phyloP scores from a whole-genome alignment of 92 coral and sea anemone species.

The Virgularia gustaviana region DNA sequence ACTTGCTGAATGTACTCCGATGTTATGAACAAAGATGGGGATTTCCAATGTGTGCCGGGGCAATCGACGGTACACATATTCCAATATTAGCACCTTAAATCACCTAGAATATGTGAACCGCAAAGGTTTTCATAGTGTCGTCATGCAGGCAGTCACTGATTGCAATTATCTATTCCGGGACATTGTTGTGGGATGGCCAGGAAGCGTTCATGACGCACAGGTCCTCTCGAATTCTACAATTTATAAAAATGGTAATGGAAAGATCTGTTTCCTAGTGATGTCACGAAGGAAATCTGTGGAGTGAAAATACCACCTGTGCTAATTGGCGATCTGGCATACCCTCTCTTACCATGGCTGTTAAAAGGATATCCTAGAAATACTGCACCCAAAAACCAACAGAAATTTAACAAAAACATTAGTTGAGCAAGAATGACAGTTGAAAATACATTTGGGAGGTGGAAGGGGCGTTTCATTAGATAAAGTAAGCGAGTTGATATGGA shows the following conservation, averaged over 20 bases:
- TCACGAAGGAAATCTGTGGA: slow-evolving; percentile 33
- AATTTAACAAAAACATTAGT: slow-evolving; percentile 47
- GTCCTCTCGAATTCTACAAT: slow-evolving; percentile 47
- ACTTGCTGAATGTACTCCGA: neutral
- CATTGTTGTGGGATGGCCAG: slow-evolving; percentile 58
- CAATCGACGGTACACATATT: slow-evolving; percentile 47
- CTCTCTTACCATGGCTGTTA: slow-evolving; percentile 58
- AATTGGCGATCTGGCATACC: slow-evolving; percentile 56
- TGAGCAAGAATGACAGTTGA: slow-evolving; percentile 60
- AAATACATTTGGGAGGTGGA: slow-evolving; percentile 63
- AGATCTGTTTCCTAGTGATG: slow-evolving; percentile 32
- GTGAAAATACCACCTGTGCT: slow-evolving; percentile 36
- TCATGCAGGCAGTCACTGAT: slow-evolving; percentile 49
- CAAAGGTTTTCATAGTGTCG: slow-evolving; percentile 44
- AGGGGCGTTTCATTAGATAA: slow-evolving; percentile 48
- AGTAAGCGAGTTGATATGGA: slow-evolving; percentile 51
- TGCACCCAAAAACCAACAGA: slow-evolving; percentile 39
- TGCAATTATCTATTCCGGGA: slow-evolving; percentile 56
- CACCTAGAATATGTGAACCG: slow-evolving; percentile 37
- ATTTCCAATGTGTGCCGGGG: too few species aligned
- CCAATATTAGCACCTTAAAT: slow-evolving; percentile 32
- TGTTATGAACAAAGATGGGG: slow-evolving; percentile 18
- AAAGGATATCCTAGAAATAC: slow-evolving; percentile 50
- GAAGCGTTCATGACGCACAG: slow-evolving; percentile 62
- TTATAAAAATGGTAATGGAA: slow-evolving; percentile 40